Evolutionary conservation across 2,888 invertebrate species (phyloP).

Genomic region (Drosophila austrosaltans): DNA sequence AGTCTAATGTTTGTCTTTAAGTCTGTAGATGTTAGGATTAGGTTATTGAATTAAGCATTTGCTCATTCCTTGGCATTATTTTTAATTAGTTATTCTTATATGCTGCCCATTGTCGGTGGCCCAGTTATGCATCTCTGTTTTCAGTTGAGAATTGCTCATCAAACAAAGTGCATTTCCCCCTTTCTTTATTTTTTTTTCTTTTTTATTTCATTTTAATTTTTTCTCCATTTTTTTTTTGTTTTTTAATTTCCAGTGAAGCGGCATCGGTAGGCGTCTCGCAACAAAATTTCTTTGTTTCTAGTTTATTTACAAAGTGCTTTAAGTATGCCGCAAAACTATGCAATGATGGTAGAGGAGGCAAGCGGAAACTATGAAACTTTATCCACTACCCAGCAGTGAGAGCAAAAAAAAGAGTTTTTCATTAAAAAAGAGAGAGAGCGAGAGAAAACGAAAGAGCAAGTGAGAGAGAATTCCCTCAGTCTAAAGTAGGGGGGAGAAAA

Average conservation of each 20-base stretch:
- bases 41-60: too few relatives aligned
- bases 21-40: too few relatives aligned
- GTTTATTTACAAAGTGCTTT: slow-evolving; percentile 19
- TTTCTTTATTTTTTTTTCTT: background rate
- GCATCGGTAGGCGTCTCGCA: slow-evolving; percentile 3
- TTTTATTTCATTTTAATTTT: slow-evolving; percentile 4
- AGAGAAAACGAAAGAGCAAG: background rate
- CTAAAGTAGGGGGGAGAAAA: background rate
- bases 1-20: too few relatives aligned
- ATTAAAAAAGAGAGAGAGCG: background rate
- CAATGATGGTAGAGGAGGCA: background rate
- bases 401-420: background rate
- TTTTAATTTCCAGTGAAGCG: slow-evolving; percentile 11
- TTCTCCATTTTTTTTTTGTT: background rate
- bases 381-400: background rate
- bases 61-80: background rate
- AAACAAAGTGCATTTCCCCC: slow-evolving; percentile 32
- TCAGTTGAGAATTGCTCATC: slow-evolving; percentile 35
- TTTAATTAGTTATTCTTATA: background rate
- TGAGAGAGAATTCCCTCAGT: background rate
- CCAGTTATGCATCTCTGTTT: background rate
- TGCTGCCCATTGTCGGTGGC: background rate
- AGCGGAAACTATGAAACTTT: slow-evolving; percentile 13
- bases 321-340: slow-evolving; percentile 19
- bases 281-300: slow-evolving; percentile 12